Conservation (phyloP, 2,113 vertebrate genomes). For the Thalassoma bifasciatum region DNA sequence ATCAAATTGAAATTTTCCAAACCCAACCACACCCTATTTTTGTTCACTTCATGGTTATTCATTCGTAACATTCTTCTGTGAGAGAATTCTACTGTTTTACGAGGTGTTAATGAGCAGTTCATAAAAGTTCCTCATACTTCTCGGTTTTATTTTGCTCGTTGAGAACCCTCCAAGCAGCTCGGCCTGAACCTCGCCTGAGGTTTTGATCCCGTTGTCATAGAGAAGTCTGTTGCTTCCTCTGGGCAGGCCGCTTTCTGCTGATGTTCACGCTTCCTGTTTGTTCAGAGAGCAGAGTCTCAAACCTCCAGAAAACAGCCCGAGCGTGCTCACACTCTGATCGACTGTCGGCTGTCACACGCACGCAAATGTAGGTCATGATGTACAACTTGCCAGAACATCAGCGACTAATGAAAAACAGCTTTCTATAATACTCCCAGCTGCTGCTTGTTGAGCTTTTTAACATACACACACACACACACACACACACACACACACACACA, state of each 20-base stretch:
- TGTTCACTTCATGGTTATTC: not conserved
- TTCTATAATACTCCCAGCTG: not conserved
- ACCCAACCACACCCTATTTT: not conserved
- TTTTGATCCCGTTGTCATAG: not conserved
- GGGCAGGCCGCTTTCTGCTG: not conserved
- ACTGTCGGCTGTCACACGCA: not conserved
- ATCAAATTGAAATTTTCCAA: not conserved
- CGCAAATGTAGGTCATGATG: slow-evolving; percentile 50
- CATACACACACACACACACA: no score
- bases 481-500: no score
- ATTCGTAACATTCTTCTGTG: not conserved
- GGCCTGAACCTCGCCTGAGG: not conserved
- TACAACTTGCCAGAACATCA: slow-evolving; percentile 1
- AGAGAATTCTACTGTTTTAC: slow-evolving; percentile 7
- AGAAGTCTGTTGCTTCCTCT: not conserved
- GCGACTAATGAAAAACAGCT: slow-evolving; percentile 1
- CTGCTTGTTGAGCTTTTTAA: not conserved
- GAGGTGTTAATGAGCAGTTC: slow-evolving; percentile 1
- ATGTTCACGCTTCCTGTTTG: not conserved
- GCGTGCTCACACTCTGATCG: not conserved
- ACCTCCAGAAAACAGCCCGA: not conserved
- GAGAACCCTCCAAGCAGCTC: not conserved
- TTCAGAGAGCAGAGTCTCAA: not conserved
- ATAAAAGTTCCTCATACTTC: not conserved
- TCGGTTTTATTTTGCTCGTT: fast-evolving